Evolutionary conservation across 2,113 vertebrate genomes (phyloP), one percentile per base, ranked within the genome.

Genomic region (Asarcornis scutulata): DNA sequence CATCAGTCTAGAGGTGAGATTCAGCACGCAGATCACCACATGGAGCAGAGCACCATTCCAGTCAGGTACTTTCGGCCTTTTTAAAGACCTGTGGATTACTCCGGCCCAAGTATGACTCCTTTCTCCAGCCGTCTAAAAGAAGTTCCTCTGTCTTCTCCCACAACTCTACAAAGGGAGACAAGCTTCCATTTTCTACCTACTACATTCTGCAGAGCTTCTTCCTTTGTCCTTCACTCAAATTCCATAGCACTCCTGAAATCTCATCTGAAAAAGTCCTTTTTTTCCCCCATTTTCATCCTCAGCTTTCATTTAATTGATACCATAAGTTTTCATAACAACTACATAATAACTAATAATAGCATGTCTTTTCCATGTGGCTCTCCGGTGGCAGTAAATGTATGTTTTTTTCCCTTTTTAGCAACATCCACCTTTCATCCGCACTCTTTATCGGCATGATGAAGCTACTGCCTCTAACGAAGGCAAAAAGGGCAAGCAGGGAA

Each of bases 21-120:
- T 26, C 46, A 68, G 48, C 9, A 21, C 29, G 50, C 0, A 59
- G 62, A 64, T 15, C 7, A 64, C 13, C 31, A 59, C 0, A 0
- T 21, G 29, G 63, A 72, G 10, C 67, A 74, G 18, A 81, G 44
- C 32, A 87, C 58, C 9, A 13, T 18, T 48, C 32, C 58, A 29
- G 17, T 25, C 31, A 77, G 23, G 15, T 31, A 17, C 17, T n/a
- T n/a, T n/a, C n/a, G 3, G 50, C 8, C 27, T n/a, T 44, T 50
- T 9, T n/a, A 62, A 71, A 84, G 29, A 36, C 44, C 66, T 77
- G 34, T 2, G 1, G 36, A 66, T 88, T 56, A 40, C 15, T 73
- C 59, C 44, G 64, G 5, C 5, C 20, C 64, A 81, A 22, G 21
- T 10, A 36, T 5, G 14, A 50, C 32, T 91, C 42, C 42, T 80